Evolutionary conservation across 2,113 vertebrate species (phyloP), one percentile per base, ranked within the genome.

Genomic region (Phyllostomus hastatus): DNA sequence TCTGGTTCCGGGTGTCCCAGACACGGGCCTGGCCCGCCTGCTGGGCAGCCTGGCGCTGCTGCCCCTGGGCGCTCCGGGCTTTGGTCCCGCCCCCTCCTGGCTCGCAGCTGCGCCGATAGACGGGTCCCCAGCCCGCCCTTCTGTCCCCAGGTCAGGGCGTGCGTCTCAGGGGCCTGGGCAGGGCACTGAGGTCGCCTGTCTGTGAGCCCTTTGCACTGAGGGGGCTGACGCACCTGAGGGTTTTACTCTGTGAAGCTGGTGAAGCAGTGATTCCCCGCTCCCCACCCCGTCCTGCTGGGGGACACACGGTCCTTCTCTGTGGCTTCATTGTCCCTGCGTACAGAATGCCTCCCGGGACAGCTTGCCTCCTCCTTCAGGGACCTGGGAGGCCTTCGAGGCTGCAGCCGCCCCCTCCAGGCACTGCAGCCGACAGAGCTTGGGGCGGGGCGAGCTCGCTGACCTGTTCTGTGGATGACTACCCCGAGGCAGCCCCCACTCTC

Each of bases 1-100:
- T 69, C 41, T 7, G 78, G 33, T n/a, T 7, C 2, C 20, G 5
- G 14, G 43, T 17, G 2, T 16, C 46, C 33, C 5, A 43, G 35
- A 54, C 41, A 6, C 26, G 0, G 0, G 0, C 26, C n/a, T 8
- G 1, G 38, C 20, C 35, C 10, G 6, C 7, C 70, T 20, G 16
- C 9, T 7, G 26, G n/a, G 0, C 12, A 19, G 10, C 31, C 59
- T 28, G 0, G 7, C 0, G 6, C 2, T 9, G n/a, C 79, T 35
- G 28, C 64, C 38, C 31, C 35, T 1, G 33, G 8, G 28, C 3
- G 1, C 17, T 33, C 0, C 1, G 22, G 8, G 26, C 5, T 20
- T 48, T 14, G 48, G 5, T 1, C 38, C 52, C 0, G 15, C n/a
- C 57, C 4, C 17, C 61, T 24, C 12, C 0, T 0, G 4, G 52